Conservation (phyloP, 2,797 vertebrate species). For the Amphiprion clarkii region DNA sequence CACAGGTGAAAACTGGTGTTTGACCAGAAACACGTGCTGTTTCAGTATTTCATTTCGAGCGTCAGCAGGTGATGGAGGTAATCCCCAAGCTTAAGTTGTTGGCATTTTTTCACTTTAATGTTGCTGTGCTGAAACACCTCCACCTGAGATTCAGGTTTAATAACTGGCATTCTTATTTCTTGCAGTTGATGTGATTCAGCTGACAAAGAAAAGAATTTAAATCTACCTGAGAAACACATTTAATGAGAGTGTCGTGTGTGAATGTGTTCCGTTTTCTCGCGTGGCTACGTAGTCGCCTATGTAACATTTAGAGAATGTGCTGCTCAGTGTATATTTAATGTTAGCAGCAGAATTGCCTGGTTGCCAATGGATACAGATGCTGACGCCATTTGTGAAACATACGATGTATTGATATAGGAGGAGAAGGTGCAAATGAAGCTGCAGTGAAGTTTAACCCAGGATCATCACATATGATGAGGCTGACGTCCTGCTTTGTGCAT, state of each 20-base stretch:
- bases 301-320: neutral
- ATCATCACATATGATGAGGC: constrained; percentile 61
- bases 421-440: constrained; percentile 42
- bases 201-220: neutral
- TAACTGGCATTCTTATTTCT: neutral
- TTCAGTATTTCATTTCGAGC: constrained; percentile 16
- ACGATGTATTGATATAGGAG: constrained; percentile 3
- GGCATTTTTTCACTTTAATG: neutral
- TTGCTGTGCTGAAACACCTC: constrained; percentile 7
- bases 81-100: neutral
- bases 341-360: constrained; percentile 11
- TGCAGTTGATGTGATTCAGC: neutral
- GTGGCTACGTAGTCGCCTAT: constrained; percentile 1
- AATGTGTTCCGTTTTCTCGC: neutral
- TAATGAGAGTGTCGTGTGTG: neutral
- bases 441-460: constrained; percentile 50
- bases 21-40: constrained; percentile 11
- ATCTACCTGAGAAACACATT: neutral
- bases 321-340: constrained; percentile 5
- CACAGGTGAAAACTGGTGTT: constrained; percentile 26
- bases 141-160: constrained; percentile 12
- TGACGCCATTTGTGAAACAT: constrained; percentile 22
- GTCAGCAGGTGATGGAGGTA: constrained; percentile 13
- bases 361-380: constrained; percentile 45
- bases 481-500: constrained; percentile 77